Evolutionary conservation across 1,140 invertebrate species (phyloP), one percentile per base, ranked within the genome.

Genomic region (Onthophagus taurus): DNA sequence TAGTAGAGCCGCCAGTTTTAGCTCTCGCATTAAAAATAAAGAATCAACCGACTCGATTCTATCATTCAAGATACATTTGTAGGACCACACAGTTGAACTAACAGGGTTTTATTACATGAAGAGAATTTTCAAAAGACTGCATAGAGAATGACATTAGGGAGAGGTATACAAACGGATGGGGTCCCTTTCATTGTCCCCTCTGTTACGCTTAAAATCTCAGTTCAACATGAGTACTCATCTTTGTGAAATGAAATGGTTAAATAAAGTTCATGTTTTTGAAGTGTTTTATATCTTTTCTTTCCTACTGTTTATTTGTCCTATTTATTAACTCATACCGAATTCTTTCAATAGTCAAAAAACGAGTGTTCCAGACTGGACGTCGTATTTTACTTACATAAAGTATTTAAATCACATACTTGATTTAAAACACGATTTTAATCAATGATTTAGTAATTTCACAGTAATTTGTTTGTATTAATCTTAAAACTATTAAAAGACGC

Each of bases 151-250:
- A 56, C 55, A 57, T 49, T 55, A 53, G 53, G 51, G 52, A n/a
- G n/a, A 51, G 49, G 57, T 57, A 55, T 56, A 59, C 53, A 59
- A 53, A 59, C 53, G 47, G 45, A n/a, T n/a, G n/a, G 47, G 45
- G 54, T 37, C 47, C 20, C 1, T 49, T 23, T 31, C n/a, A n/a
- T n/a, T n/a, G n/a, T n/a, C 44, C 48, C 48, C 49, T 51, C 46
- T 57, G 53, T 57, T 57, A 57, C 52, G 55, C 55, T 57, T 57
- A 57, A 53, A 50, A 57, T 59, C 55, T 53, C 54, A 53, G 53
- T 59, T 57, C 53, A 57, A 59, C 48, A 55, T 49, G 50, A 56
- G 49, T 55, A 57, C 51, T 57, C 57, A 59, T 55, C 52, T 55
- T 57, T 57, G 53, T 53, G 51, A 58, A 57, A 55, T 48, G 42